Percentiles rank a stretch among this genome's conserved stretches.
Conservation (phyloP, 2,797 vertebrate species). For the Parauchenoglanis punctatus region DNA sequence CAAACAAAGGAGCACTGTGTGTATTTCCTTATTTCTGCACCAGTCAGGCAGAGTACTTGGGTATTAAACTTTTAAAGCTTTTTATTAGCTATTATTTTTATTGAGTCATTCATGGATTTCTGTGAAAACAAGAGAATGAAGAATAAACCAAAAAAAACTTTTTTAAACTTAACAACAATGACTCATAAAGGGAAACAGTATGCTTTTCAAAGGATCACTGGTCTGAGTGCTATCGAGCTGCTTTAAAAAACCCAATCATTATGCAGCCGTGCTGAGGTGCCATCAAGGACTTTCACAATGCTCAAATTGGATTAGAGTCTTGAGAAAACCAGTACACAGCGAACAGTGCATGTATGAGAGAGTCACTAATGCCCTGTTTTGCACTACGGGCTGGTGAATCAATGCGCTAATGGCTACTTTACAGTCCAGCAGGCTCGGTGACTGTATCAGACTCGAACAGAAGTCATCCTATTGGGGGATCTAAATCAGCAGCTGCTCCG, state of each 20-base stretch:
- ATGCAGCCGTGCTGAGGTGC: conserved; percentile 29
- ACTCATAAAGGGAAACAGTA: background rate
- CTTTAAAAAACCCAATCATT: conserved; percentile 31
- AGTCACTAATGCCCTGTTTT: conserved; percentile 34
- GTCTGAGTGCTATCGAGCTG: conserved; percentile 34
- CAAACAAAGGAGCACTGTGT: conserved; percentile 28
- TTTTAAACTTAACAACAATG: too few species aligned
- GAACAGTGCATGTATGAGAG: background rate
- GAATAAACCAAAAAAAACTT: background rate
- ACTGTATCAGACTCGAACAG: conserved; percentile 70
- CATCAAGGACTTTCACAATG: conserved; percentile 36
- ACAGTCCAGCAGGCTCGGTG: conserved; percentile 54
- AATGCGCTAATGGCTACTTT: conserved; percentile 65
- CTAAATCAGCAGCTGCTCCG: conserved; percentile 73
- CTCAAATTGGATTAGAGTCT: conserved; percentile 52
- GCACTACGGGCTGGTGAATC: conserved; percentile 57
- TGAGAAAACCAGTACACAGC: conserved; percentile 40
- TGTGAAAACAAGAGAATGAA: background rate
- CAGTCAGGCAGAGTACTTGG: background rate
- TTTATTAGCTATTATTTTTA: background rate
- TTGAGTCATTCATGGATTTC: background rate
- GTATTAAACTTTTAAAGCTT: background rate
- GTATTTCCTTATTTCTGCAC: conserved; percentile 30
- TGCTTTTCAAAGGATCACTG: background rate
- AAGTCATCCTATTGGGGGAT: conserved; percentile 65